phyloP scores from a whole-genome alignment of 2,797 vertebrate species.

The Crocidura indochinensis region DNA sequence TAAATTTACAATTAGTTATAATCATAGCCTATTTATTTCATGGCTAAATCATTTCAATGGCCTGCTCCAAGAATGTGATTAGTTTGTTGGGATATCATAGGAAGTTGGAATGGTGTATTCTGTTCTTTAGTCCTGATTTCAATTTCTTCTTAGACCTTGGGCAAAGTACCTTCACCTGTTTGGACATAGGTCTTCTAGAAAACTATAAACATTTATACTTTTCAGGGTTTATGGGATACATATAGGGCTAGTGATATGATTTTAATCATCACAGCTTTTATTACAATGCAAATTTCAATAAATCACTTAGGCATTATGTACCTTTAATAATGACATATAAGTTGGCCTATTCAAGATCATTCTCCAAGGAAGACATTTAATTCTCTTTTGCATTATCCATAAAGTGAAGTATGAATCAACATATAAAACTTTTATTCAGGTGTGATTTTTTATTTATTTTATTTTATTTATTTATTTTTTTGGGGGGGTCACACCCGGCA shows the following conservation, averaged over 20 bases:
- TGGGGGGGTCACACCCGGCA: too few relatives aligned
- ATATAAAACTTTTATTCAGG: background rate
- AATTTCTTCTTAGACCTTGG: constrained; percentile 1
- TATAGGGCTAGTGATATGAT: background rate
- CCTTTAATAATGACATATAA: background rate
- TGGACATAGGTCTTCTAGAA: constrained; percentile 25
- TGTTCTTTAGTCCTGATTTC: background rate
- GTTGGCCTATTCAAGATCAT: background rate
- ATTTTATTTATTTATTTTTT: too few relatives aligned
- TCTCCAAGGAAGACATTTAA: background rate
- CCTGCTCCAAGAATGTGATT: background rate
- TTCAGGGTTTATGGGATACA: background rate
- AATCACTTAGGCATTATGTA: background rate
- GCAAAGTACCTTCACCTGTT: background rate
- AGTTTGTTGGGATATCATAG: background rate
- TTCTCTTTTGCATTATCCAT: constrained; percentile 20
- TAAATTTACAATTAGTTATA: background rate
- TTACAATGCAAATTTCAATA: constrained; percentile 4
- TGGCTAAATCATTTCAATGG: background rate
- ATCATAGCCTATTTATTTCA: background rate
- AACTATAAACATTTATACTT: background rate
- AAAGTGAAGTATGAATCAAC: background rate
- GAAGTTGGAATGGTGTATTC: background rate
- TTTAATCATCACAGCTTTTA: constrained; percentile 14
- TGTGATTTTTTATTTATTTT: too few relatives aligned